Percentiles rank a stretch among this genome's conserved stretches.
Conservation (phyloP, 2,888 invertebrate genomes). For the Sinodicranocentrus sp. region DNA sequence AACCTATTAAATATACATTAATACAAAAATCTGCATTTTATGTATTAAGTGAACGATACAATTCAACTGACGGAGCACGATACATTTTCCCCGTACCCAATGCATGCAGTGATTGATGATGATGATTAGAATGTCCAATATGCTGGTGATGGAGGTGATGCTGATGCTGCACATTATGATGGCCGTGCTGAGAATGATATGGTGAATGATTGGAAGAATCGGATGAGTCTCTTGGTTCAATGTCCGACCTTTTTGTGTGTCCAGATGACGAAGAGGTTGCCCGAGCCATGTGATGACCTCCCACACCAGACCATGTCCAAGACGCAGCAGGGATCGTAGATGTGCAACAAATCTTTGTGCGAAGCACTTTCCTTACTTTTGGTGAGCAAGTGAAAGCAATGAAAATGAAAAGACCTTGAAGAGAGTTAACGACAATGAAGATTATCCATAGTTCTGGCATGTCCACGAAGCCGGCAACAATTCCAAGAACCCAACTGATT, state of each 20-base stretch:
- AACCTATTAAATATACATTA: conserved; percentile 17
- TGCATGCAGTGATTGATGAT: conserved; percentile 58
- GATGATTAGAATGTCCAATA: conserved; percentile 42
- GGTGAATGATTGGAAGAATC: conserved; percentile 69
- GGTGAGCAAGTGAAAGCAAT: conserved; percentile 80
- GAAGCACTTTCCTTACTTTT: conserved; percentile 78
- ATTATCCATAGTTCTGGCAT: conserved; percentile 79
- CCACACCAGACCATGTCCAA: conserved; percentile 76
- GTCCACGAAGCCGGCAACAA: conserved; percentile 79
- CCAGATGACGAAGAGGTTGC: conserved; percentile 73
- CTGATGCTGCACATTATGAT: conserved; percentile 56
- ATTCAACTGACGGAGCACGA: conserved; percentile 72
- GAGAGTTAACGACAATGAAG: conserved; percentile 80
- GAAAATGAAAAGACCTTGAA: conserved; percentile 80
- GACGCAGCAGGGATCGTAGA: conserved; percentile 69
- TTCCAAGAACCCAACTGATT: conserved; percentile 80
- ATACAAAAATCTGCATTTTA: conserved; percentile 31
- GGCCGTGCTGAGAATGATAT: conserved; percentile 51
- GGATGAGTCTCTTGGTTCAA: conserved; percentile 72
- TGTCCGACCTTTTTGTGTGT: conserved; percentile 73
- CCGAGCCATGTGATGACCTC: conserved; percentile 70
- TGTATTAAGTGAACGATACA: conserved; percentile 67
- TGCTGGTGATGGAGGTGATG: conserved; percentile 60
- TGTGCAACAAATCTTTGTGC: conserved; percentile 70
- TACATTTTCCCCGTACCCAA: conserved; percentile 72